Conservation (phyloP, 2,888 invertebrate species). For the Alloscopus bannaensis region DNA sequence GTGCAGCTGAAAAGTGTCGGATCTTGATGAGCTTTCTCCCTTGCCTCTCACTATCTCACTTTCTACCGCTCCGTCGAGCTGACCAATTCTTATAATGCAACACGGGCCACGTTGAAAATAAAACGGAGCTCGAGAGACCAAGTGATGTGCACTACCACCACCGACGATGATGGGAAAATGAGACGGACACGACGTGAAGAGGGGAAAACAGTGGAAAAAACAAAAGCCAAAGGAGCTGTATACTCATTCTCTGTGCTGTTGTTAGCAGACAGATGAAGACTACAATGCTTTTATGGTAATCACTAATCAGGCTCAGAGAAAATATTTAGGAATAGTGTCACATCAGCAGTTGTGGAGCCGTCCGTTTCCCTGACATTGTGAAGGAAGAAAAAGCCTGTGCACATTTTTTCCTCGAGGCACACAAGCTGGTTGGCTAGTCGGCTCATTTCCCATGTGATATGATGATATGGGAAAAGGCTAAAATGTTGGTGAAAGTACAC, state of each 20-base stretch:
- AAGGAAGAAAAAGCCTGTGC: conserved; percentile 59
- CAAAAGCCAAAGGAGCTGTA: no score
- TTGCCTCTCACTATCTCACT: conserved; percentile 4
- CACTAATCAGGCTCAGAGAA: conserved; percentile 59
- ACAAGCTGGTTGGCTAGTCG: conserved; percentile 48
- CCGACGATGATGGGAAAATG: no score
- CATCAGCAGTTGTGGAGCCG: conserved; percentile 60
- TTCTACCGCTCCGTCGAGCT: conserved; percentile 24
- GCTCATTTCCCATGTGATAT: conserved; percentile 64
- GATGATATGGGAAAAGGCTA: conserved; percentile 53
- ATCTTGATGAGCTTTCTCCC: conserved; percentile 49
- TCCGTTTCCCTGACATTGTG: conserved; percentile 58
- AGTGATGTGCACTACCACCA: no score
- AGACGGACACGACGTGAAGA: no score
- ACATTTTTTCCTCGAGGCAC: conserved; percentile 50
- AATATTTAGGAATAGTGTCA: conserved; percentile 61
- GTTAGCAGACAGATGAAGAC: not conserved
- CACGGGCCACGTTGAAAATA: no score
- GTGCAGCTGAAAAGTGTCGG: conserved; percentile 40
- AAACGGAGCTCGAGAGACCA: no score
- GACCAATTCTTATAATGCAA: conserved; percentile 12
- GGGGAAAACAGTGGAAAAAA: no score
- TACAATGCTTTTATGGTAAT: conserved; percentile 65
- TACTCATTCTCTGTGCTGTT: no score
- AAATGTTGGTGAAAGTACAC: conserved; percentile 53